phyloP scores from a whole-genome alignment of 92 coral and sea anemone species.

The Porites divaricata region DNA sequence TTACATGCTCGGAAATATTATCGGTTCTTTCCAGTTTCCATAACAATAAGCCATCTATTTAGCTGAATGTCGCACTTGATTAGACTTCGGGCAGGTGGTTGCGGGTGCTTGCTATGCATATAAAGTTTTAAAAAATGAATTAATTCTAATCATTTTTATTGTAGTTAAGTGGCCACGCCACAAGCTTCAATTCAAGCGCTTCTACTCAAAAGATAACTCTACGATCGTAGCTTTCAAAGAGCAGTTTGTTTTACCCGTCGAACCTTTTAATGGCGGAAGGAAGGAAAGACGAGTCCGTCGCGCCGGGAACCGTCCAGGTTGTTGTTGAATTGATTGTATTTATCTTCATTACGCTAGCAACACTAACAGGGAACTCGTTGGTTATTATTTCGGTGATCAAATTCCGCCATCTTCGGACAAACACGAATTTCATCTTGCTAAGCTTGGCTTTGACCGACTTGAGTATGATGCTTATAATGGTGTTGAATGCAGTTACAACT shows the following conservation, averaged over 20 bases:
- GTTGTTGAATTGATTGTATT: slow-evolving; percentile 57
- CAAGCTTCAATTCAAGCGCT: background rate
- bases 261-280: slow-evolving; percentile 3
- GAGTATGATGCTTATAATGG: slow-evolving; percentile 83
- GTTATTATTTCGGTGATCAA: slow-evolving; percentile 69
- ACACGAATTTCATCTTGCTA: slow-evolving; percentile 75
- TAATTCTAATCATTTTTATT: background rate
- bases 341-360: slow-evolving; percentile 59
- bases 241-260: background rate
- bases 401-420: slow-evolving; percentile 75
- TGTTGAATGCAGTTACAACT: slow-evolving; percentile 75
- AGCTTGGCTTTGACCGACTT: slow-evolving; percentile 91
- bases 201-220: background rate
- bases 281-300: background rate
- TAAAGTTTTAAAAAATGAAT: slow-evolving; percentile 7
- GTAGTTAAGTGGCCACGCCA: background rate
- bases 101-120: background rate
- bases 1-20: background rate
- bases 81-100: slow-evolving; percentile 4
- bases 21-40: background rate
- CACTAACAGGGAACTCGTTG: slow-evolving; percentile 77
- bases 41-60: slow-evolving; percentile 27
- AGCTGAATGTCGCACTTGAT: background rate
- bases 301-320: slow-evolving; percentile 11
- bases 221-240: background rate